Evolutionary conservation across 2,888 invertebrate genomes (phyloP), one percentile per base, ranked within the genome.

Genomic region (Acronicta leporina): DNA sequence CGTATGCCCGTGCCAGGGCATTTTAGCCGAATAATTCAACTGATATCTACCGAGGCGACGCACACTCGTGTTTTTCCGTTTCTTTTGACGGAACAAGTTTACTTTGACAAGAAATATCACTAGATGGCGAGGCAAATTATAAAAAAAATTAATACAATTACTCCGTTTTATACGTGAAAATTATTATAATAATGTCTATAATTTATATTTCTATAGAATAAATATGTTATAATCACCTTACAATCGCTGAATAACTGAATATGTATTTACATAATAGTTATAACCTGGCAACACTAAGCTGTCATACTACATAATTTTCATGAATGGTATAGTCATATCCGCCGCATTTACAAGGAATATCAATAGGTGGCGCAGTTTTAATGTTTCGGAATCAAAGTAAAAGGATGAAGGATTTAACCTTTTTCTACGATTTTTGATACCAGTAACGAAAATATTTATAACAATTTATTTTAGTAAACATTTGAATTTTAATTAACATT

Each of bases 1-100:
- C 94, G 94, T 94, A 94, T 94, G 94, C 94, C 94, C 94, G 94
- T 94, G 94, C 94, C 94, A 94, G 94, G 94, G 94, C 94, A 94
- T 94, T 94, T 93, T 94, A 94, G 94, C 94, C 94, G 94, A 94
- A 95, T 94, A 94, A 94, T 94, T 94, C 94, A 95, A 94, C 94
- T 95, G 94, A 94, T 95, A 94, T 90, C 93, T 92, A 93, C 92
- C 87, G 91, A 94, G 92, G 91, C 92, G 92, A 92, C 93, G 92
- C 92, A 91, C 89, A 87, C 88, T 94, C 94, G 94, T 94, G 93
- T 94, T 94, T 94, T 92, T 94, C 94, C 94, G 94, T 93, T 94
- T 94, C 94, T 94, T 93, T 94, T 92, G 92, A 92, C 91, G 87
- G 87, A 78, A 81, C 68, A 90, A 87, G 84, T 82, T 81, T 67